Evolutionary conservation across 2,888 invertebrate genomes (phyloP), one percentile per base, ranked within the genome.

Genomic region (Cantharis flavilabris): DNA sequence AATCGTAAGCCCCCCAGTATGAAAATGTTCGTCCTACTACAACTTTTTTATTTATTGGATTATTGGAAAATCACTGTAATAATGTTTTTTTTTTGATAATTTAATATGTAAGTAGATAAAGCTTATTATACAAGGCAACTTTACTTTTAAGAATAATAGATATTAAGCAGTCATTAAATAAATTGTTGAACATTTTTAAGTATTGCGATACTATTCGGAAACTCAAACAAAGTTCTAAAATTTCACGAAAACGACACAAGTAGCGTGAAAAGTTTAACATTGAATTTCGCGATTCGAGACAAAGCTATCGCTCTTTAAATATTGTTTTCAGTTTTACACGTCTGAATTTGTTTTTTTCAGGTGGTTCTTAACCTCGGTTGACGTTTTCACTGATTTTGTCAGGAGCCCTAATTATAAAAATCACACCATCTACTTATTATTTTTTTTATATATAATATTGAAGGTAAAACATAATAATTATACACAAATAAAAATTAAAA

Each of bases 401-500:
- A 49, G n/a, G n/a, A n/a, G n/a, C n/a, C n/a, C 49, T 49, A 49
- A 49, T 49, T 49, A 49, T 49, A 49, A 49, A 49, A 49, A 49
- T 49, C 49, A 49, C 7, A 49, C 49, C n/a, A n/a, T 49, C 49
- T 49, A n/a, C 49, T 49, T 49, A 49, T n/a, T 65, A 65, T 65
- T 20, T 20, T 20, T 20, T 20, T 65, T 11, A 18, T 65, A 18
- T 5, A n/a, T 65, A n/a, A n/a, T n/a, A n/a, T 49, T 49, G 13
- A 49, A n/a, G 49, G n/a, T n/a, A 49, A 49, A 73, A 71, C 28
- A 26, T 71, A 74, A 77, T 71, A 74, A 77, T 71, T 69, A 71
- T 71, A 77, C 74, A 71, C 49, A 73, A 74, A 77, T 72, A 76
- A 65, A 30, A 69, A 69, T 77, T 49, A 49, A 49, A 49, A 49